Percentiles rank a stretch among this genome's conserved stretches.
Evolutionary conservation across 2,797 vertebrate genomes (phyloP).

Genomic region (Tinamus major): DNA sequence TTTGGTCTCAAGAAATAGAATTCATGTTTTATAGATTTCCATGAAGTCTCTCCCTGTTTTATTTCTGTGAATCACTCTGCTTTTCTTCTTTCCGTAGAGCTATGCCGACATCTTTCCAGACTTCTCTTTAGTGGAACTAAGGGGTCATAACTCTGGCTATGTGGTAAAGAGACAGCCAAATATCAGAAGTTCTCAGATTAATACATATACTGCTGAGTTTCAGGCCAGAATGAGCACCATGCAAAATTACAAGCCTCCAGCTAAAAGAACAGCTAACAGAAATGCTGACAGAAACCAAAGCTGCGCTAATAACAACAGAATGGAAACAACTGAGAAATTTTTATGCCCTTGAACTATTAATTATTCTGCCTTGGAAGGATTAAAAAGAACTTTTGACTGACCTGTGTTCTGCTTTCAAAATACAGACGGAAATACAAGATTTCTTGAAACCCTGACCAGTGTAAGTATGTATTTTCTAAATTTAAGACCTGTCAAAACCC

Average conservation of each 20-base stretch:
- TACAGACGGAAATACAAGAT: constrained; percentile 25
- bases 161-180: constrained; percentile 16
- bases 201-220: neutral
- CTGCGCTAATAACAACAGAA: neutral
- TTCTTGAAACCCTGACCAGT: constrained; percentile 29
- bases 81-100: neutral
- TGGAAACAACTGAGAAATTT: constrained; percentile 3
- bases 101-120: neutral
- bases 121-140: constrained; percentile 16
- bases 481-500: constrained; percentile 58
- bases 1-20: constrained; percentile 44
- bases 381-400: constrained; percentile 40
- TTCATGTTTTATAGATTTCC: constrained; percentile 4
- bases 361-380: constrained; percentile 49
- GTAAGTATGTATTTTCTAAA: constrained; percentile 47
- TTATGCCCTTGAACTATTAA: constrained; percentile 49
- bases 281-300: constrained; percentile 45
- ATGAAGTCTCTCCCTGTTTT: neutral
- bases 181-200: constrained; percentile 26
- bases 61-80: neutral
- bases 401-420: constrained; percentile 40
- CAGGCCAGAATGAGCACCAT: neutral
- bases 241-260: constrained; percentile 22
- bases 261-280: constrained; percentile 21
- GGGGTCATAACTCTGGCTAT: constrained; percentile 7